A percentile compares a stretch with the other conserved stretches of the same genome.
Conservation (phyloP, 1,140 invertebrate species). For the Temnothorax nylanderi region DNA sequence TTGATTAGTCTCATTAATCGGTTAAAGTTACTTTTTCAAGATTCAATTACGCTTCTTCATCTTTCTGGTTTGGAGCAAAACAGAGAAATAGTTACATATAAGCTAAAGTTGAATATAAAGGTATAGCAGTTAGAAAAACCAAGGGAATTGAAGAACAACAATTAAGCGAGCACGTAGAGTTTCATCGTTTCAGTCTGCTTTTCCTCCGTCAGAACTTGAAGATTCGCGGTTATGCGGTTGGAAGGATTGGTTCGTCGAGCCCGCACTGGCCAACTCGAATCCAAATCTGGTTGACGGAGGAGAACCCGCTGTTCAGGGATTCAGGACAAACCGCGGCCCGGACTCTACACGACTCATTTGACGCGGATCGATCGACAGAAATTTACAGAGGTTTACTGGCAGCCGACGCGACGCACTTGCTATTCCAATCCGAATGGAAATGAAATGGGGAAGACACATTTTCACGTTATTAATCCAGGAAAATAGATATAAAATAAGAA, state of each 20-base stretch:
- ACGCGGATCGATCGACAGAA: conserved; percentile 47
- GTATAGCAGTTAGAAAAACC: neutral
- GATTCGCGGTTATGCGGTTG: conserved; percentile 30
- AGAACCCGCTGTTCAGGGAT: conserved; percentile 39
- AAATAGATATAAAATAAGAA: neutral
- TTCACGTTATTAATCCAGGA: conserved; percentile 3
- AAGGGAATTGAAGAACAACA: neutral
- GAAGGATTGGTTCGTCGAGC: conserved; percentile 31
- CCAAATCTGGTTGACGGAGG: conserved; percentile 43
- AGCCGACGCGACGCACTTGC: neutral
- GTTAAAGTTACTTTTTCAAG: neutral
- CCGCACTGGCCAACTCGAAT: conserved; percentile 40
- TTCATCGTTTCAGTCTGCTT: neutral
- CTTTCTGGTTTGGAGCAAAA: neutral
- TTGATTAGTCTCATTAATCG: neutral
- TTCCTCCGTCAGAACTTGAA: conserved; percentile 7
- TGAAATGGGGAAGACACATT: neutral
- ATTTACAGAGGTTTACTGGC: conserved; percentile 41
- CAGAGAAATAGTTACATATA: neutral
- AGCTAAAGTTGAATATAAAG: neutral
- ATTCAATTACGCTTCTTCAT: neutral
- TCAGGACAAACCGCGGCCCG: conserved; percentile 40
- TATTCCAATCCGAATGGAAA: conserved; percentile 5
- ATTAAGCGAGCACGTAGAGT: conserved; percentile 2
- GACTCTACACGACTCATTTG: conserved; percentile 51